Percentiles rank a stretch among this genome's conserved stretches.
Evolutionary conservation across 2,888 invertebrate genomes (phyloP).

Genomic region (Dioctria rufipes): DNA sequence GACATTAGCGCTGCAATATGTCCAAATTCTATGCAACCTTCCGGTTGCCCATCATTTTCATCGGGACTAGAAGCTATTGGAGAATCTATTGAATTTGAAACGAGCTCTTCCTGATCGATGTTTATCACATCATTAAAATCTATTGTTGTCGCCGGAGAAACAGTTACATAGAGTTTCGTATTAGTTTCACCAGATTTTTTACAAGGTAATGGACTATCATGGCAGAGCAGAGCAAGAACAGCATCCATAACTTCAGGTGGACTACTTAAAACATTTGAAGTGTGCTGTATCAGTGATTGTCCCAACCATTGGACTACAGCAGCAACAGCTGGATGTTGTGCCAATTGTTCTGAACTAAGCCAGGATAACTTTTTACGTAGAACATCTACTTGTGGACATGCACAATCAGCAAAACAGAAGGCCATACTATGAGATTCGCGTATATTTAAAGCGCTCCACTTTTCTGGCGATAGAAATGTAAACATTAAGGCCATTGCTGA

Average conservation of each 20-base stretch:
- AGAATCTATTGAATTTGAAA: conserved; percentile 61
- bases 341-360: conserved; percentile 78
- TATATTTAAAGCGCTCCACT: conserved; percentile 78
- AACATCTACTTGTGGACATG: conserved; percentile 76
- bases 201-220: conserved; percentile 86
- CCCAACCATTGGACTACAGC: conserved; percentile 79
- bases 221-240: conserved; percentile 87
- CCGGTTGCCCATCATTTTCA: conserved; percentile 64
- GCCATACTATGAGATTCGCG: conserved; percentile 85
- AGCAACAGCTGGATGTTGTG: conserved; percentile 82
- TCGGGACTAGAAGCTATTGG: conserved; percentile 62
- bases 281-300: conserved; percentile 79
- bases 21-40: conserved; percentile 77
- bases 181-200: conserved; percentile 62
- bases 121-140: conserved; percentile 71
- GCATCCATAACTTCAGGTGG: conserved; percentile 82
- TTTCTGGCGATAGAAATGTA: conserved; percentile 79
- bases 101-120: conserved; percentile 70
- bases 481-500: conserved; percentile 87
- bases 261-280: conserved; percentile 75
- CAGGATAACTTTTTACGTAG: conserved; percentile 70
- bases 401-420: conserved; percentile 90
- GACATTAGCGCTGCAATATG: conserved; percentile 86
- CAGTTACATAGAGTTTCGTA: conserved; percentile 39
- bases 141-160: conserved; percentile 61